Evolutionary conservation across 1,140 invertebrate genomes (phyloP).

Genomic region (Varroa destructor): DNA sequence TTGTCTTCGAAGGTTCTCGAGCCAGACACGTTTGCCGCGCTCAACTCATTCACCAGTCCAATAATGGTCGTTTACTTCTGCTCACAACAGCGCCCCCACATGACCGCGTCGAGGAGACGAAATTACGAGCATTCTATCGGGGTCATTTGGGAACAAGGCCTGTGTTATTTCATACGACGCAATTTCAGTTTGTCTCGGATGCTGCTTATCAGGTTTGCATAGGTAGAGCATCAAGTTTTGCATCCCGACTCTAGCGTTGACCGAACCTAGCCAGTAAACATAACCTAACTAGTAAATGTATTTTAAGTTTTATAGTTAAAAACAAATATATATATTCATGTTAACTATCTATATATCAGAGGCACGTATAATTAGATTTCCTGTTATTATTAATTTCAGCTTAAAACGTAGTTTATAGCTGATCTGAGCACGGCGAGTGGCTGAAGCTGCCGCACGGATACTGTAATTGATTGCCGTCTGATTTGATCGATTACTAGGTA

Average conservation of each 20-base stretch:
- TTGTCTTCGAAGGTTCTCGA: slow-evolving; percentile 9
- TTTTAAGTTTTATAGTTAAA: too few species aligned
- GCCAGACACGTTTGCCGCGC: slow-evolving; percentile 8
- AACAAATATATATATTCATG: too few species aligned
- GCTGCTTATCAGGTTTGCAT: slow-evolving; percentile 7
- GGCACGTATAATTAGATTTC: too few species aligned
- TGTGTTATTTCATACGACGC: slow-evolving; percentile 1
- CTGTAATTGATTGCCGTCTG: too few species aligned
- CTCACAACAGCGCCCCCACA: slow-evolving; percentile 1
- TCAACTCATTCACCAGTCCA: neutral
- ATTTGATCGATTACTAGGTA: neutral
- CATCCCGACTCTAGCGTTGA: too few species aligned
- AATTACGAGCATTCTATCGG: slow-evolving; percentile 1
- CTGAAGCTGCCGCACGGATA: too few species aligned
- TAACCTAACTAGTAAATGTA: too few species aligned
- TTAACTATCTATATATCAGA: too few species aligned
- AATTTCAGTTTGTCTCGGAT: slow-evolving; percentile 24
- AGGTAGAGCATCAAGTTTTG: neutral
- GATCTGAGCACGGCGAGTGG: too few species aligned
- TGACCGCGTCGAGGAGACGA: slow-evolving; percentile 2
- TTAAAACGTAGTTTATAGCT: too few species aligned
- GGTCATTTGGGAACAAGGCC: neutral
- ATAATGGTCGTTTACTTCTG: slow-evolving; percentile 1
- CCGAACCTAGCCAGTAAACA: too few species aligned
- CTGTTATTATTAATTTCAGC: too few species aligned